Percentiles rank a stretch among this genome's conserved stretches.
phyloP scores from a whole-genome alignment of 2,113 vertebrate species.

The Zapus hudsonius region DNA sequence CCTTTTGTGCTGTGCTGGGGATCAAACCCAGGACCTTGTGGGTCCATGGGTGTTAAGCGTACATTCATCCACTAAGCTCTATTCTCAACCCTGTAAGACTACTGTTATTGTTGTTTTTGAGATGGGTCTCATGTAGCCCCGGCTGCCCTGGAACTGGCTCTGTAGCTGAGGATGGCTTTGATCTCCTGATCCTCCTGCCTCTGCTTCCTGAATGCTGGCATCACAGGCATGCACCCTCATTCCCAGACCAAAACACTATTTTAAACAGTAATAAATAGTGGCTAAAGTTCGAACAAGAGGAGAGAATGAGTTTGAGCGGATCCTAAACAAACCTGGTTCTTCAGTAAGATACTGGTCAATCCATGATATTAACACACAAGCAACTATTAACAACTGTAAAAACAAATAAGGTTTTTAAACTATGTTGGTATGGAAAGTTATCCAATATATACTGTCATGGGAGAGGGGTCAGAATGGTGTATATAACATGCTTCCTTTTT shows the following conservation, averaged over 20 bases:
- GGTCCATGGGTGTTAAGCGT: too few relatives aligned
- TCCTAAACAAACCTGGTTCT: neutral
- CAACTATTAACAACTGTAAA: neutral
- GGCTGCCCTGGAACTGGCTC: neutral
- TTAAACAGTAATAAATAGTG: neutral
- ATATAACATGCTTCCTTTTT: neutral
- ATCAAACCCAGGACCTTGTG: neutral
- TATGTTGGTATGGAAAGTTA: neutral
- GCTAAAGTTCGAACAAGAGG: neutral
- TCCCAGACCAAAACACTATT: neutral
- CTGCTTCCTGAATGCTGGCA: neutral
- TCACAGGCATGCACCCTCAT: neutral
- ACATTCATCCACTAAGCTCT: neutral
- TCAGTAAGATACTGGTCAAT: neutral
- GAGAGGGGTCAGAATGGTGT: neutral
- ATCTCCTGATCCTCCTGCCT: neutral
- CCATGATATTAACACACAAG: neutral
- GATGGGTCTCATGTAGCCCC: neutral
- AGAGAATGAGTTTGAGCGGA: neutral
- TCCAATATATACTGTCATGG: neutral
- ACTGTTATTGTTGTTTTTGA: neutral
- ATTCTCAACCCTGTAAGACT: neutral
- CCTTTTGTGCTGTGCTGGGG: neutral
- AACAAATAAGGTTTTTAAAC: neutral
- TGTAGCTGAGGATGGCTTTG: neutral